Percentiles rank a stretch among this genome's conserved stretches.
Evolutionary conservation across 2,113 vertebrate species (phyloP).

Genomic region (Anolis sagrei): DNA sequence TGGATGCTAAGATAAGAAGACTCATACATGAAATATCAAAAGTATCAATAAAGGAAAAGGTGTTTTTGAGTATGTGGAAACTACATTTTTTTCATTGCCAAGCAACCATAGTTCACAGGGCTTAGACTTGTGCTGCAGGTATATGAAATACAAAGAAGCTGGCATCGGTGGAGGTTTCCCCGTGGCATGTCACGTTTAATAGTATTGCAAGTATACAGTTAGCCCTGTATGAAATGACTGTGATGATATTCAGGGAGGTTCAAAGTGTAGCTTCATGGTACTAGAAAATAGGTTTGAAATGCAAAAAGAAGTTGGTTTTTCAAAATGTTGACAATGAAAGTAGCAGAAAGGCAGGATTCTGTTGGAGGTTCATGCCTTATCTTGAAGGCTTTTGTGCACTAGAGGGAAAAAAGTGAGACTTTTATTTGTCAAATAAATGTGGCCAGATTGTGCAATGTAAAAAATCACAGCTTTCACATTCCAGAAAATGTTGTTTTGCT

Average conservation of each 20-base stretch:
- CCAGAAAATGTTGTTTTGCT: background rate
- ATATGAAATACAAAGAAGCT: background rate
- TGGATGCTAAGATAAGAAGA: background rate
- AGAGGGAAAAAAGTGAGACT: background rate
- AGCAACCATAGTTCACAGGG: background rate
- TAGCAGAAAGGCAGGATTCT: background rate
- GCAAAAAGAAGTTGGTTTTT: background rate
- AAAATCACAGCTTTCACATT: background rate
- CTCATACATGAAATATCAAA: background rate
- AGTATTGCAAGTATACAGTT: background rate
- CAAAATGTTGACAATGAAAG: background rate
- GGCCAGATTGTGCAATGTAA: background rate
- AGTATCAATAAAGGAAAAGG: background rate
- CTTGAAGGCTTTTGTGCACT: background rate
- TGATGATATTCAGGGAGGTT: background rate
- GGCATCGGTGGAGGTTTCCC: background rate
- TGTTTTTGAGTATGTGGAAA: background rate
- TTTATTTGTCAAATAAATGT: background rate
- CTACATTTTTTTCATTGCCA: background rate
- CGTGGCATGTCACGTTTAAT: background rate
- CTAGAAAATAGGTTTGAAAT: background rate
- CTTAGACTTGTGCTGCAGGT: background rate
- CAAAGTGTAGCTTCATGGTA: background rate
- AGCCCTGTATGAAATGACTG: background rate
- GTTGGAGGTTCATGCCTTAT: background rate